A percentile compares a stretch with the other conserved stretches of the same genome.
Evolutionary conservation across 2,113 vertebrate genomes (phyloP).

Genomic region (Corythoichthys intestinalis): DNA sequence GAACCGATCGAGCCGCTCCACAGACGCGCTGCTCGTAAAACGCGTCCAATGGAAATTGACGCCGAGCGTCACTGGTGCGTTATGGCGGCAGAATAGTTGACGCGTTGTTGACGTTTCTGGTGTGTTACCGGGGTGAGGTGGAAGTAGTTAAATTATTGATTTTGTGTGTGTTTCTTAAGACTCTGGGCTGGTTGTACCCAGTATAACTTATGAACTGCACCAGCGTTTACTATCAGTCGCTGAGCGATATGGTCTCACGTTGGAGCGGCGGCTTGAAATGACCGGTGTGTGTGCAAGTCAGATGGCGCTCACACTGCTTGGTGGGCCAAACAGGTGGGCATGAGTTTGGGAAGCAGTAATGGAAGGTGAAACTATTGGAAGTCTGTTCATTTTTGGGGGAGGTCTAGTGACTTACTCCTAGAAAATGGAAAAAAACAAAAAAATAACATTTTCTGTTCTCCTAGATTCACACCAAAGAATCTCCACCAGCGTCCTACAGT

Average conservation of each 20-base stretch:
- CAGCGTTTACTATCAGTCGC: slow-evolving; percentile 86
- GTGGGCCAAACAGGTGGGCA: slow-evolving; percentile 92
- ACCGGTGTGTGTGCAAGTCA: slow-evolving; percentile 94
- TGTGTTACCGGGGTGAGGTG: too few species aligned
- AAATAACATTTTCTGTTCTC: slow-evolving; percentile 12
- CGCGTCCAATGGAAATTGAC: too few species aligned
- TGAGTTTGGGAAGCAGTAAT: background rate
- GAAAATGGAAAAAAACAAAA: background rate
- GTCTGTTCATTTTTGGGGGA: background rate
- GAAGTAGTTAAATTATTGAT: background rate
- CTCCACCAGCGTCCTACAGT: slow-evolving; percentile 94
- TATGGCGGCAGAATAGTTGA: too few species aligned
- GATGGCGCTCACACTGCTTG: slow-evolving; percentile 93
- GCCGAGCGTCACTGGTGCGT: too few species aligned
- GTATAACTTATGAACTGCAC: slow-evolving; percentile 89
- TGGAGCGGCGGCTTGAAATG: slow-evolving; percentile 94
- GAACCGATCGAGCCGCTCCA: too few species aligned
- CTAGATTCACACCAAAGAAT: slow-evolving; percentile 93
- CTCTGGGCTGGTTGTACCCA: slow-evolving; percentile 92
- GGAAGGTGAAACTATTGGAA: background rate
- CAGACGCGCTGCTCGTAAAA: too few species aligned
- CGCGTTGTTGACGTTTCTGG: too few species aligned
- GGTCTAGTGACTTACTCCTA: background rate
- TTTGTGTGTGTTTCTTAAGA: slow-evolving; percentile 65
- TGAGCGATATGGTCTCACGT: slow-evolving; percentile 86